Evolutionary conservation across 2,888 invertebrate species (phyloP), one percentile per base, ranked within the genome.

Genomic region (Taenaris catops): DNA sequence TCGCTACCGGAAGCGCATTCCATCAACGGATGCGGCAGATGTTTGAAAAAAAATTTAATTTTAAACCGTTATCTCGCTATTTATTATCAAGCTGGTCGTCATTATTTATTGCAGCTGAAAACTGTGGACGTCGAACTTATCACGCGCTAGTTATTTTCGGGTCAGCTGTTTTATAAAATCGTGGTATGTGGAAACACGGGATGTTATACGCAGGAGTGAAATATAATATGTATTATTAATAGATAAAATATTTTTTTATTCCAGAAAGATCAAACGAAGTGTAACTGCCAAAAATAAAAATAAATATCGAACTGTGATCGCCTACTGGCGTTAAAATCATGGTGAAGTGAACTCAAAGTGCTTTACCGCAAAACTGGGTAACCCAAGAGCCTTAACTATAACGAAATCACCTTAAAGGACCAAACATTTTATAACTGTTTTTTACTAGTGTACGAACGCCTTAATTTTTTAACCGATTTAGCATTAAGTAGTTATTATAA

Each of bases 371-470:
- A 7, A 73, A 76, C 78, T 65, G 71, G 41, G 44, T 40, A 63
- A 50, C 67, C 68, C 54, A 62, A 58, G 59, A 73, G 80, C 81
- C 81, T 83, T 81, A 80, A 49, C 51, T 49, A 58, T 46, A 63
- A 51, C 62, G 58, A 65, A 65, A 53, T 56, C 52, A 75, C 73
- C 73, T 76, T 63, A 73, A 79, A 80, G 84, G 84, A 81, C 84
- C 84, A 84, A 83, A 56, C 60, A 51, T 54, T 76, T 86, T 55
- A 40, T 55, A 55, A 47, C 31, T 28, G 26, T 49, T 83, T 79
- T 75, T 74, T 73, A 58, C 56, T 60, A 63, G 60, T 63, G 58
- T 61, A 60, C 49, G 48, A 39, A 58, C 68, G 81, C 81, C 81
- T 83, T 80, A 80, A 65, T 19, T 63, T 74, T 80, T 81, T 60